A percentile compares a stretch with the other conserved stretches of the same genome.
Evolutionary conservation across 2,797 vertebrate species (phyloP).

Genomic region (Ctenochaetus hawaiiensis): DNA sequence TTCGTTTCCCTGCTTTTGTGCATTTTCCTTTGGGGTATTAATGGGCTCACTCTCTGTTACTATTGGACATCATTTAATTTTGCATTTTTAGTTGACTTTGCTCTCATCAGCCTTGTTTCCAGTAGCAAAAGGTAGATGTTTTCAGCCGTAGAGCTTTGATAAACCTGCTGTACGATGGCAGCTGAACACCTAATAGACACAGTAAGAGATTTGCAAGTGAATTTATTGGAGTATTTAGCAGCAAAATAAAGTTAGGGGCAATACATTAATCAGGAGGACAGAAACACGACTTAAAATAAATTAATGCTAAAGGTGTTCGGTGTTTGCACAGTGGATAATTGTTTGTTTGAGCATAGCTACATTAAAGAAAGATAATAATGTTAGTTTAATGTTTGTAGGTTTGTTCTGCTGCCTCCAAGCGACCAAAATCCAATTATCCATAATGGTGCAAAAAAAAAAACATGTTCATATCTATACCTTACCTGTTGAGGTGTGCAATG

Average conservation of each 20-base stretch:
- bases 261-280: neutral
- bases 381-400: neutral
- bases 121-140: no score
- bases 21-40: neutral
- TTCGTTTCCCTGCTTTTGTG: conserved; percentile 5
- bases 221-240: neutral
- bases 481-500: neutral
- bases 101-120: no score
- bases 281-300: neutral
- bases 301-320: neutral
- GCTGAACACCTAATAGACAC: neutral
- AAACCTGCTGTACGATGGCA: neutral
- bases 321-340: neutral
- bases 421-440: neutral
- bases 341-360: neutral
- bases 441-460: neutral
- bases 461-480: neutral
- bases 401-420: neutral
- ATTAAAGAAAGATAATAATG: neutral
- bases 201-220: neutral
- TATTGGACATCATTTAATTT: neutral
- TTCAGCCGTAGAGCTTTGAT: neutral
- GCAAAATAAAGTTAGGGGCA: neutral
- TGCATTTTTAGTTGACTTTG: no score
- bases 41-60: neutral